Conservation (phyloP, 2,113 vertebrate genomes). For the Hydrolagus affinis region DNA sequence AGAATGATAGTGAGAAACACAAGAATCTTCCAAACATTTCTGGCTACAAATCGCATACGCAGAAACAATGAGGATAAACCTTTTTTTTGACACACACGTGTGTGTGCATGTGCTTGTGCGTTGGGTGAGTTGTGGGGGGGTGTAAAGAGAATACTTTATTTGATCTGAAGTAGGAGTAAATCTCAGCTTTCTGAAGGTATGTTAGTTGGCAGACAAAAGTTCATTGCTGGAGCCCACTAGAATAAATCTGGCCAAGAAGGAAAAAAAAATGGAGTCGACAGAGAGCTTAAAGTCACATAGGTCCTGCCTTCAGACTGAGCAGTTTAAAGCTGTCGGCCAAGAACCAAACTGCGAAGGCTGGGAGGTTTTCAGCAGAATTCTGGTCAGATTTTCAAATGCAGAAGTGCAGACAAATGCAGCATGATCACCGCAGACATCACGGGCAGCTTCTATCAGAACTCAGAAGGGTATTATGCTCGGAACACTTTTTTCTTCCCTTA, state of each 20-base stretch:
- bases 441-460: slow-evolving; percentile 70
- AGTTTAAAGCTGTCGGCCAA: slow-evolving; percentile 49
- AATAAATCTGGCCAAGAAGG: slow-evolving; percentile 53
- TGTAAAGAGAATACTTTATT: not conserved
- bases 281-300: slow-evolving; percentile 52
- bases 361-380: slow-evolving; percentile 40
- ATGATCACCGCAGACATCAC: slow-evolving; percentile 66
- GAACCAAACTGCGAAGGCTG: slow-evolving; percentile 48
- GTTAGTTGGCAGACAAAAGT: slow-evolving; percentile 46
- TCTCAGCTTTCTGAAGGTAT: slow-evolving; percentile 40
- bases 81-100: not conserved
- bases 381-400: slow-evolving; percentile 44
- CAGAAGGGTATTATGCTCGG: slow-evolving; percentile 89
- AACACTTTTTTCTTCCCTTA: slow-evolving; percentile 89
- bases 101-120: not conserved
- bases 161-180: not conserved
- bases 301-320: slow-evolving; percentile 43
- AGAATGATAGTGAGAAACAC: not conserved
- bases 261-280: slow-evolving; percentile 49
- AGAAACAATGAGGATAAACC: not conserved
- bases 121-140: not conserved
- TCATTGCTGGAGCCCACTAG: slow-evolving; percentile 39
- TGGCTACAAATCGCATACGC: not conserved
- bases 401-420: slow-evolving; percentile 62
- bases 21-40: not conserved